Percentiles rank a stretch among this genome's conserved stretches.
Evolutionary conservation across 2,113 vertebrate species (phyloP).

Genomic region (Xenus cinereus): DNA sequence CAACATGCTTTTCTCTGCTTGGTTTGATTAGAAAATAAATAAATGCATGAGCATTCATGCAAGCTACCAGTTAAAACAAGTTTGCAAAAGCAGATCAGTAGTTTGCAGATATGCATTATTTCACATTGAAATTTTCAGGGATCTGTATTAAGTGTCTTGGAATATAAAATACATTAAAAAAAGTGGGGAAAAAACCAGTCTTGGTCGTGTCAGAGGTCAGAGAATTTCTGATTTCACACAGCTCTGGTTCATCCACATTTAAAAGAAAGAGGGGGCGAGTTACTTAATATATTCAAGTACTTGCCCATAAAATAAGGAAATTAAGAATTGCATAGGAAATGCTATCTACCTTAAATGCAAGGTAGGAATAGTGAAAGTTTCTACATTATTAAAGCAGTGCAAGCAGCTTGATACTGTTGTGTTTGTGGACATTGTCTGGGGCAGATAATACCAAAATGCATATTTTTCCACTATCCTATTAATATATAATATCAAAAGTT

Average conservation of each 20-base stretch:
- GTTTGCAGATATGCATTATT: neutral
- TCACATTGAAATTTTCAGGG: neutral
- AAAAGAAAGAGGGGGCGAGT: neutral
- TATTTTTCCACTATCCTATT: neutral
- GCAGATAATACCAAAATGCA: neutral
- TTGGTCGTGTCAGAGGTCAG: neutral
- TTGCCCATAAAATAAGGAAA: neutral
- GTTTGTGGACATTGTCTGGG: neutral
- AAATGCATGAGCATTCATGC: neutral
- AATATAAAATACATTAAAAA: neutral
- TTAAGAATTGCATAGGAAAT: neutral
- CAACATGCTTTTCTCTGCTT: neutral
- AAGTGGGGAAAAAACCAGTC: neutral
- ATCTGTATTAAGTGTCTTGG: neutral
- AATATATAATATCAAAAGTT: neutral
- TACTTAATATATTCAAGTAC: neutral
- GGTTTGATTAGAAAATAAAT: conserved; percentile 24
- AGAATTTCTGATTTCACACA: neutral
- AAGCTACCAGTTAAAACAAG: conserved; percentile 9
- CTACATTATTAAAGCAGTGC: neutral
- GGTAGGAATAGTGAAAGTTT: neutral
- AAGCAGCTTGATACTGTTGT: neutral
- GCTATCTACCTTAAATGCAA: neutral
- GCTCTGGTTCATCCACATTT: neutral
- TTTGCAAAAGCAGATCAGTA: neutral